phyloP scores from a whole-genome alignment of 2,797 vertebrate genomes.

The Myripristis jacobus region DNA sequence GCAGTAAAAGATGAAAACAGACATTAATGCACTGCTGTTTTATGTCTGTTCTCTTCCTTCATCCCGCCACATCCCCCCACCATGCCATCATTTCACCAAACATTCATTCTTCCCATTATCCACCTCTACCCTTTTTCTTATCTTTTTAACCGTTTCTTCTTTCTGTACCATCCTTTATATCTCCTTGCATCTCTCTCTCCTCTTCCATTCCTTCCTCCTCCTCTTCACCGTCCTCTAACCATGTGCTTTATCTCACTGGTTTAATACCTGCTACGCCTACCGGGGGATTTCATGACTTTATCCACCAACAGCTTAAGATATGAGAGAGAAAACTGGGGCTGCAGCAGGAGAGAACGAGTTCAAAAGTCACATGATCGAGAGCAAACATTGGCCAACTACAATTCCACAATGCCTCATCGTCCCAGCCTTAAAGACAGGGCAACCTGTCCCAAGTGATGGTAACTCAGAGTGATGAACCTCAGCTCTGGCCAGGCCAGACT shows the following conservation, averaged over 20 bases:
- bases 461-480: not conserved
- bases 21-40: not conserved
- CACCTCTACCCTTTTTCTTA: slow-evolving; percentile 24
- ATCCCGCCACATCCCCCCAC: not conserved
- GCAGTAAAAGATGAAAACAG: not conserved
- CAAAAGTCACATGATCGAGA: slow-evolving; percentile 21
- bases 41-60: not conserved
- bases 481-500: not conserved
- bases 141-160: slow-evolving; percentile 32
- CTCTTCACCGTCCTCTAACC: not conserved
- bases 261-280: slow-evolving; percentile 43
- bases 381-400: slow-evolving; percentile 14
- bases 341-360: slow-evolving; percentile 2
- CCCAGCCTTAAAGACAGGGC: slow-evolving; percentile 17
- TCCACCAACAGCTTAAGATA: slow-evolving; percentile 28
- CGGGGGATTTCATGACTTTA: slow-evolving; percentile 34
- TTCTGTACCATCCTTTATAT: not conserved
- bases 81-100: not conserved
- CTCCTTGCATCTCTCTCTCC: not conserved
- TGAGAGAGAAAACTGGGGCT: slow-evolving; percentile 17
- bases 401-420: not conserved
- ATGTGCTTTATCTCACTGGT: slow-evolving; percentile 13
- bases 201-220: not conserved
- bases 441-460: slow-evolving; percentile 5
- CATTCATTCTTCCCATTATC: slow-evolving; percentile 21